Evolutionary conservation across 1,140 invertebrate genomes (phyloP), one percentile per base, ranked within the genome.

Genomic region (Theocolax elegans): DNA sequence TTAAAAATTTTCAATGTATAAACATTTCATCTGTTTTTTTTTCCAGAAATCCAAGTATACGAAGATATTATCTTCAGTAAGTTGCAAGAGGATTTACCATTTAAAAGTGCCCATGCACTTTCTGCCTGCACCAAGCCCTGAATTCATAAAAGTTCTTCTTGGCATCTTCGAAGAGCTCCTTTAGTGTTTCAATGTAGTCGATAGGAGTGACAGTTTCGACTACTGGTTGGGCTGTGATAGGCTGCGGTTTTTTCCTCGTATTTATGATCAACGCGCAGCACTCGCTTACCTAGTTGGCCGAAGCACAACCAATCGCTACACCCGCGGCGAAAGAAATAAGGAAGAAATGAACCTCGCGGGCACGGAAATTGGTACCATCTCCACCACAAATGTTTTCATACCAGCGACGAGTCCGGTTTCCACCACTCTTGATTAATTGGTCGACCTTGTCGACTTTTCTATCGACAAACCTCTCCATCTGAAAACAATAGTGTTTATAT

Each of bases 361-460:
- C 84, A 80, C 88, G 87, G 72, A 88, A 87, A 48, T 91, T 90
- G 9, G 89, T 90, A 70, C 87, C 88, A 29, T 91, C 80, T 42
- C 87, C 87, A 8, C 89, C 90, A 71, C 87, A 88, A 38, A 92
- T 79, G 40, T 87, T 88, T 46, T 91, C 85, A 77, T 93, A 94
- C 92, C 92, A 94, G 72, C 88, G 89, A 72, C 89, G 90, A 3
- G 90, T 90, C 76, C 89, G 89, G 21, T 84, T 77, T 83, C 92
- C 87, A 64, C 91, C 91, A 73, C 89, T 89, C 80, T 90, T 92
- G 53, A 93, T 72, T 48, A 91, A 74, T 75, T 89, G 87, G 79
- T 93, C 92, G 60, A 92, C 92, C 85, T 92, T 92, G 76, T 93
- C 91, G 67, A 93, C 66, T 87, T 94, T 93, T 62, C 89, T 89